phyloP scores from a whole-genome alignment of 2,113 vertebrate genomes.

The Sporophila hypoxantha region DNA sequence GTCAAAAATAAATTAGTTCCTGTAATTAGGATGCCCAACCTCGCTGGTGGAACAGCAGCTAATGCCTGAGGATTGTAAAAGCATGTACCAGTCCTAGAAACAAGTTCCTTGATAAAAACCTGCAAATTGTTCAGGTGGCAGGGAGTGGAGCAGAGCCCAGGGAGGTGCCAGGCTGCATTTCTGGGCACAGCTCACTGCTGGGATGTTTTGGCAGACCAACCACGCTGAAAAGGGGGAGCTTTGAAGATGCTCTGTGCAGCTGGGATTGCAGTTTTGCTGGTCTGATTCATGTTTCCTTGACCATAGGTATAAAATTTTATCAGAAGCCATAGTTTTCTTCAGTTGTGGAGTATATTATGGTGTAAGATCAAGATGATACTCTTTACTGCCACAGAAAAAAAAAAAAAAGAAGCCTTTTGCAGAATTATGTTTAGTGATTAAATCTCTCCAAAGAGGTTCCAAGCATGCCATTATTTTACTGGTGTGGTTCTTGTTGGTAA shows the following conservation, averaged over 20 bases:
- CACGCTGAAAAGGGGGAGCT: fast-evolving
- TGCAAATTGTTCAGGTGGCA: neutral
- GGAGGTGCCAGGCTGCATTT: too few relatives aligned
- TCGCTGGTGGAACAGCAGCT: neutral
- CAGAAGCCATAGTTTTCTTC: neutral
- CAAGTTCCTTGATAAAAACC: neutral
- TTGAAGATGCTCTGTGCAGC: neutral
- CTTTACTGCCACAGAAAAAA: neutral
- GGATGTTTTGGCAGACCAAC: neutral
- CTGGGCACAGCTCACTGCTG: neutral
- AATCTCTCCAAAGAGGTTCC: neutral
- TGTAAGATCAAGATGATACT: neutral
- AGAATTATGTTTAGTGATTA: neutral
- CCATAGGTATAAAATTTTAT: neutral
- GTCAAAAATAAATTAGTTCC: neutral
- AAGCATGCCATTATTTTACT: neutral
- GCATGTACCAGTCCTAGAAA: fast-evolving
- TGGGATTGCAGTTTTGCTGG: neutral
- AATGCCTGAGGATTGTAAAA: neutral
- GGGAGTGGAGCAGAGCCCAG: neutral
- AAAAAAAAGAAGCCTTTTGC: neutral
- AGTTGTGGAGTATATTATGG: neutral
- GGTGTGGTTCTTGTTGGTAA: neutral
- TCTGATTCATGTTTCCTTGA: neutral
- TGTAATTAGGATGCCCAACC: neutral